A percentile compares a stretch with the other conserved stretches of the same genome.
Conservation (phyloP, 2,888 invertebrate genomes). For the Oxycera nigricornis region DNA sequence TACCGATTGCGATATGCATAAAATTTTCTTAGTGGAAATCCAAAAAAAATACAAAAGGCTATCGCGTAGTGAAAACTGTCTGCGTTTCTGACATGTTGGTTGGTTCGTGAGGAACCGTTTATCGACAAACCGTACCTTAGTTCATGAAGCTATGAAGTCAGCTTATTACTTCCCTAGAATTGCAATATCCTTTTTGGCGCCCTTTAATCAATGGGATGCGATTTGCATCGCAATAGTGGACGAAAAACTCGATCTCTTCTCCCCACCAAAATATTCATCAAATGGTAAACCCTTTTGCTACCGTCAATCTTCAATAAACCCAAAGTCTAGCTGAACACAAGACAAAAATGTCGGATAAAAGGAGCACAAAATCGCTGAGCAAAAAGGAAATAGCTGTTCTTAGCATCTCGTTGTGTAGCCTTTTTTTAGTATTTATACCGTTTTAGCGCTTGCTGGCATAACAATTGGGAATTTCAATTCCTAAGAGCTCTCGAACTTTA, state of each 20-base stretch:
- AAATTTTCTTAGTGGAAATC: too few species aligned
- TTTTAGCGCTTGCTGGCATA: constrained; percentile 16
- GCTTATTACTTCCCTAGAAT: background rate
- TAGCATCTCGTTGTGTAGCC: background rate
- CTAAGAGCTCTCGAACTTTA: constrained; percentile 14
- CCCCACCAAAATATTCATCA: too few species aligned
- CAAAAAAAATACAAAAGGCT: too few species aligned
- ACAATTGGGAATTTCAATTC: constrained; percentile 28
- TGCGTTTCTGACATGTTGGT: too few species aligned
- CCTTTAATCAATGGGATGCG: background rate
- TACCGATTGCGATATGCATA: too few species aligned
- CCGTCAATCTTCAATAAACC: background rate
- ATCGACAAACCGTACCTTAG: too few species aligned
- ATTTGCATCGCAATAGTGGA: background rate
- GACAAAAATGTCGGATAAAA: background rate
- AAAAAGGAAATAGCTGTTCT: background rate
- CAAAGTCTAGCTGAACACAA: background rate
- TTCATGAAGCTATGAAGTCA: too few species aligned
- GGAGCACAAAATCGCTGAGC: background rate
- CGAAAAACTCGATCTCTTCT: too few species aligned
- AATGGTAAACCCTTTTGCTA: too few species aligned
- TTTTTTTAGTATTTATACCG: background rate
- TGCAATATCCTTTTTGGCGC: background rate
- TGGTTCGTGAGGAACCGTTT: too few species aligned
- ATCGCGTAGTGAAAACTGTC: too few species aligned